Conservation (phyloP, 2,113 vertebrate genomes). For the Poecile atricapillus region DNA sequence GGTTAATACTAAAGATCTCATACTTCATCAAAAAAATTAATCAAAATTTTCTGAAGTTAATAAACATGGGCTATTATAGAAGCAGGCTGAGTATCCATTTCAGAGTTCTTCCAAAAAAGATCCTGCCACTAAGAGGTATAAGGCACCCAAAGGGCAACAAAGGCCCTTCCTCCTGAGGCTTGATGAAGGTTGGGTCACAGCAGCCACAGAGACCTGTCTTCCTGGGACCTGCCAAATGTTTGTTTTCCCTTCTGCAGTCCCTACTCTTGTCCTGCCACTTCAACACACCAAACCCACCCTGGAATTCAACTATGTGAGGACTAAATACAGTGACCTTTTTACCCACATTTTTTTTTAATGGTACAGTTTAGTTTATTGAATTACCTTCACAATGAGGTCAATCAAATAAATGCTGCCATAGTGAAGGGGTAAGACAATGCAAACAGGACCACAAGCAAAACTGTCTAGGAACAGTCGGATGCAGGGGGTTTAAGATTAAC, state of each 20-base stretch:
- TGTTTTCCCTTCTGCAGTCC: background rate
- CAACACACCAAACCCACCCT: background rate
- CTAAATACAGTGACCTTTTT: background rate
- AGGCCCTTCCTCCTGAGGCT: background rate
- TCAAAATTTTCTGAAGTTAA: background rate
- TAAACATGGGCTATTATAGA: background rate
- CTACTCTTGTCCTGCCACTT: background rate
- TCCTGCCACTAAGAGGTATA: background rate
- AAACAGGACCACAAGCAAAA: background rate
- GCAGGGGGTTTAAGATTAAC: background rate
- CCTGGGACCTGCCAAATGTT: background rate
- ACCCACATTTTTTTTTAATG: fast-evolving
- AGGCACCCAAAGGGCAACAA: background rate
- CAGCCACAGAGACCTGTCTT: background rate
- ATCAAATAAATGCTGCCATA: background rate
- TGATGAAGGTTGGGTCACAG: background rate
- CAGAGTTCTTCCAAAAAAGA: background rate
- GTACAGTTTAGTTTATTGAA: background rate
- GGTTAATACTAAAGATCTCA: background rate
- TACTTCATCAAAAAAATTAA: background rate
- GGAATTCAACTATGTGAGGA: background rate
- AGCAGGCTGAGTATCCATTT: background rate
- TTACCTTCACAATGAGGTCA: background rate
- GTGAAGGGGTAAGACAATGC: background rate
- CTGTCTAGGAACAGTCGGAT: background rate